phyloP scores from a whole-genome alignment of 2,797 vertebrate species.

The Galagoides demidoff region DNA sequence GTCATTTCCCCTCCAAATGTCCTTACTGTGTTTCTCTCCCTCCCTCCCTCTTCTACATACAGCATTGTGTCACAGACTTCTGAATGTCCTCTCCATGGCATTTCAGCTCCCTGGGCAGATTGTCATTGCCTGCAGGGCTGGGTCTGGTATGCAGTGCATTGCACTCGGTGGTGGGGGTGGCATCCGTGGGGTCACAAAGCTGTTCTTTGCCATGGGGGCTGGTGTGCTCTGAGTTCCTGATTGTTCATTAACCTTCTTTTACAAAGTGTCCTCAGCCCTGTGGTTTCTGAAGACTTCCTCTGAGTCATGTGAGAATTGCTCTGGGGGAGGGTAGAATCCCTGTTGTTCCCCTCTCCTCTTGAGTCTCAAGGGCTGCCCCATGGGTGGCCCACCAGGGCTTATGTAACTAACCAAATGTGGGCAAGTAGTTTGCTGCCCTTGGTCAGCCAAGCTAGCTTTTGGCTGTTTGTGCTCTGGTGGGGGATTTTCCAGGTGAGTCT shows the following conservation, averaged over 20 bases:
- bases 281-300: slow-evolving; percentile 52
- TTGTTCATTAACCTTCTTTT: background rate
- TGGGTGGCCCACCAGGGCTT: background rate
- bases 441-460: background rate
- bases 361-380: background rate
- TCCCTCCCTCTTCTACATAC: accelerated
- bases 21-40: background rate
- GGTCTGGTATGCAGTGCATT: accelerated
- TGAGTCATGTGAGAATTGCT: slow-evolving; percentile 1
- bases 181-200: background rate
- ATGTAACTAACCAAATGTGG: background rate
- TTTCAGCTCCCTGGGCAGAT: background rate
- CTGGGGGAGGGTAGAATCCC: background rate
- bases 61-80: no score
- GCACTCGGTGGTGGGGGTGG: background rate
- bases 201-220: background rate
- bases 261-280: background rate
- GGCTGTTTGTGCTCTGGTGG: background rate
- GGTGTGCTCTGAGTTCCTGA: background rate
- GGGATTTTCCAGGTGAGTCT: background rate
- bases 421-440: accelerated
- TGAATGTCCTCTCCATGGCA: background rate
- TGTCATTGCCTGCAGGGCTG: accelerated
- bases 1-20: background rate
- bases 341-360: background rate